A percentile compares a stretch with the other conserved stretches of the same genome.
Evolutionary conservation across 2,888 invertebrate species (phyloP).

Genomic region (Netelia inedita): DNA sequence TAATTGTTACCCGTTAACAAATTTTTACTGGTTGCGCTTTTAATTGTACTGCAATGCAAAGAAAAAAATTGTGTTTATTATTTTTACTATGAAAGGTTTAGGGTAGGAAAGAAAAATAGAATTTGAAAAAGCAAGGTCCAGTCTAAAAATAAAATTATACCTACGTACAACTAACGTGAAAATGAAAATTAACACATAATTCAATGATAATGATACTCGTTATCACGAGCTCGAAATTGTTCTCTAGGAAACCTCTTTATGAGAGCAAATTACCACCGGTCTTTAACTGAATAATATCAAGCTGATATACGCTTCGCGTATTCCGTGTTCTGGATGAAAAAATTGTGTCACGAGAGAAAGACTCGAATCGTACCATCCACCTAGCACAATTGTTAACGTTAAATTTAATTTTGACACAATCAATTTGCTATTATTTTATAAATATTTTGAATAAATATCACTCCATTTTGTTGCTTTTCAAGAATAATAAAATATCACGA

Average conservation of each 20-base stretch:
- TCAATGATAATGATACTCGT: not conserved
- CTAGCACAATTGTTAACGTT: not conserved
- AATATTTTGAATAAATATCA: too few relatives aligned
- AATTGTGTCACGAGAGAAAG: not conserved
- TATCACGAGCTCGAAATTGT: slow-evolving; percentile 1
- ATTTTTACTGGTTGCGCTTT: too few relatives aligned
- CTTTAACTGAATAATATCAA: slow-evolving; percentile 6
- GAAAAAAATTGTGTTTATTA: slow-evolving; percentile 18
- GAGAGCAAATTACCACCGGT: slow-evolving; percentile 18
- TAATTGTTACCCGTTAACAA: not conserved
- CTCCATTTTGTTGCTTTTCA: too few relatives aligned
- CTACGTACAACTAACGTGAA: not conserved
- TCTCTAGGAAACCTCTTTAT: slow-evolving; percentile 26
- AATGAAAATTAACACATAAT: slow-evolving; percentile 26
- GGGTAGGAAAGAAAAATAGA: not conserved
- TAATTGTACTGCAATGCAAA: too few relatives aligned
- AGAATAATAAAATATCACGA: too few relatives aligned
- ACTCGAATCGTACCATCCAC: not conserved
- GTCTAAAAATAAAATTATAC: not conserved
- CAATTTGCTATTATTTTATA: too few relatives aligned
- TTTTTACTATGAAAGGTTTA: not conserved
- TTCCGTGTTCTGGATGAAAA: slow-evolving; percentile 6
- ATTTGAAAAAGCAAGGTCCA: not conserved
- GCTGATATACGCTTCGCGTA: slow-evolving; percentile 1
- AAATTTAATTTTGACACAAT: too few relatives aligned